Evolutionary conservation across 1,140 invertebrate species (phyloP), one percentile per base, ranked within the genome.

Genomic region (Drosophila nikananu): DNA sequence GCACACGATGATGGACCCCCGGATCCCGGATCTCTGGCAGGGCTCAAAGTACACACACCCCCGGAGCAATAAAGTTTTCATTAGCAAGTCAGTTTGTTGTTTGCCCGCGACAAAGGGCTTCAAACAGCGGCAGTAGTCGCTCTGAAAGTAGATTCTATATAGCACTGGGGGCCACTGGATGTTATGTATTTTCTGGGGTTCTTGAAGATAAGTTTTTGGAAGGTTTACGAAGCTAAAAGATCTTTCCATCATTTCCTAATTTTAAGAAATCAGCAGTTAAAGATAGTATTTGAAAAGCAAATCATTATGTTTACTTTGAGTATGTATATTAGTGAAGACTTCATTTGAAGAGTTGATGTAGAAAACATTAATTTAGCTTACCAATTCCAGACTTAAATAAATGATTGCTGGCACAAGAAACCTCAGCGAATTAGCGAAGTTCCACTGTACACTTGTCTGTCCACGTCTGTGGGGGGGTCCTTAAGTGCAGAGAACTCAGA

Each of bases 31-130:
- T 32, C 52, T 8, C 37, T n/a, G 39, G 17, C 37, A 32, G 63
- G 60, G 37, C 30, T 61, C 58, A 61, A 71, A 75, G 82, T 86
- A 75, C 61, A 72, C 57, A 37, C 12, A 73, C 62, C 80, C 84
- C 77, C 54, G 58, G 67, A 70, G 84, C 78, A 87, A 84, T 89
- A 89, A 89, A 90, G 78, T 89, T 89, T 89, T 89, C 84, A 89
- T 89, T 89, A 89, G 84, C 84, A 89, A 89, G 86, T 89, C 84
- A 64, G 77, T 73, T 83, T 79, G 62, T 71, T 75, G 57, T 76
- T 73, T 77, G 72, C 39, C 39, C 79, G 62, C 66, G 80, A 80
- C 76, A 81, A 84, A 83, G 73, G 82, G 82, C 74, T 80, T 68
- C 39, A 74, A 63, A 64, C 39, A 83, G 57, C 39, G 66, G 21